Percentiles rank a stretch among this genome's conserved stretches.
phyloP scores from a whole-genome alignment of 2,113 vertebrate genomes.

The Engraulis encrasicolus region DNA sequence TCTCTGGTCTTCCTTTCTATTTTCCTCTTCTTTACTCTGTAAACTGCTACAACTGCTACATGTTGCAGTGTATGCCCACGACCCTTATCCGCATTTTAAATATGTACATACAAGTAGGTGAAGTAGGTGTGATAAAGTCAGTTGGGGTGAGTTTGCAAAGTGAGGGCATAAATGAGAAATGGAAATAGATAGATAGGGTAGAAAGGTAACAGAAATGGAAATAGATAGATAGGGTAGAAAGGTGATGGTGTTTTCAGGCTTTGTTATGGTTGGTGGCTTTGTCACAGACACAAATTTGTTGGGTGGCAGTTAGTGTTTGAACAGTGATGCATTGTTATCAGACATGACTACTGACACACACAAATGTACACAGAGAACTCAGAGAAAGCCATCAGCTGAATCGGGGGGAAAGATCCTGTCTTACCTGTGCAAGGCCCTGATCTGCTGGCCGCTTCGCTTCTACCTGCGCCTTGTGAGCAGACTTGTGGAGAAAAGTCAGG shows the following conservation, averaged over 20 bases:
- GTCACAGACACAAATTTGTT: neutral
- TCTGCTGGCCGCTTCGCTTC: constrained; percentile 66
- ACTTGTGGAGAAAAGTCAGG: constrained; percentile 60
- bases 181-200: too few species aligned
- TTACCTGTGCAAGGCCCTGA: constrained; percentile 47
- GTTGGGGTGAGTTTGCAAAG: too few species aligned
- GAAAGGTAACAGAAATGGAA: too few species aligned
- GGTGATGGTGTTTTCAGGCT: neutral
- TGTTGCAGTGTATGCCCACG: too few species aligned
- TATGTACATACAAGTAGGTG: too few species aligned
- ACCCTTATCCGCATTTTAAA: too few species aligned
- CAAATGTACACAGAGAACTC: neutral
- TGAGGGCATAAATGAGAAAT: too few species aligned
- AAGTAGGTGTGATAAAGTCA: too few species aligned
- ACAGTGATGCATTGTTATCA: neutral
- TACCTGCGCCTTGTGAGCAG: constrained; percentile 65
- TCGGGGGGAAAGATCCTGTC: constrained; percentile 9
- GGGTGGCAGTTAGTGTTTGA: constrained; percentile 1
- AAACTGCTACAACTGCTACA: too few species aligned
- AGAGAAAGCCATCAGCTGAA: constrained; percentile 26
- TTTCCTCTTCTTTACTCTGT: too few species aligned
- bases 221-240: too few species aligned
- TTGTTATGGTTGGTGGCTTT: neutral
- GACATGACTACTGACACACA: neutral
- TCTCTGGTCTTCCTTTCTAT: too few species aligned